Evolutionary conservation across 2,113 vertebrate species (phyloP), one percentile per base, ranked within the genome.

Genomic region (Sapayoa aenigma): DNA sequence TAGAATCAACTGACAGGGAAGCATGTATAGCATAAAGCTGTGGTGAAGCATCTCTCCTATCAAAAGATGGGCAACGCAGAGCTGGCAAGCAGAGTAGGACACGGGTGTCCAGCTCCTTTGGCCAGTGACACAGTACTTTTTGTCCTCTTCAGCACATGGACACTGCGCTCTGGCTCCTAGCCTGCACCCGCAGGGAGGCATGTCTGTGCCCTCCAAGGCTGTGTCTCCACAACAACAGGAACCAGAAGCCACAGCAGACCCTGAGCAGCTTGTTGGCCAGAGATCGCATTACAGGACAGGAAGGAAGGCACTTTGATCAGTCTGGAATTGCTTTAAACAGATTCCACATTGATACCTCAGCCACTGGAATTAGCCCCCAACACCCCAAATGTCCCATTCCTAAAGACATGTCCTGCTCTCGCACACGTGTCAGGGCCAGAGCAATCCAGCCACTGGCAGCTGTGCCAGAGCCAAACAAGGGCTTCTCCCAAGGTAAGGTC

Each of bases 221-320:
- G 84, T 46, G 55, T 92, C 94, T 95, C 97, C 91, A 88, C 95
- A 96, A 95, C 96, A 97, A 97, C 97, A 96, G 96, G 97, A 97
- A 96, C 97, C 95, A 90, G 90, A 92, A 90, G 90, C 87, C 93
- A 75, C 93, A 95, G 94, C 94, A 95, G 96, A 93, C 94, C 97
- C 86, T 7, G 35, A 94, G 96, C 95, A 95, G 93, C 96, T 96
- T 86, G 42, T 44, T 79, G 73, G 80, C 55, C 87, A 2, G 1
- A 2, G 92, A 95, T 97, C 90, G 81, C 17, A 0, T 98, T 98
- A 97, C 95, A 65, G 79, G 95, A 98, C 97, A 97, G 98, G 98
- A 98, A 98, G 98, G 97, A 98, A 93, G 81, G 79, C 76, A 71
- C 90, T 90, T 94, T 89, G 94, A 97, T 97, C 94, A 82, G 93